phyloP scores from a whole-genome alignment of 2,113 vertebrate genomes.

The Corythornis cristatus region DNA sequence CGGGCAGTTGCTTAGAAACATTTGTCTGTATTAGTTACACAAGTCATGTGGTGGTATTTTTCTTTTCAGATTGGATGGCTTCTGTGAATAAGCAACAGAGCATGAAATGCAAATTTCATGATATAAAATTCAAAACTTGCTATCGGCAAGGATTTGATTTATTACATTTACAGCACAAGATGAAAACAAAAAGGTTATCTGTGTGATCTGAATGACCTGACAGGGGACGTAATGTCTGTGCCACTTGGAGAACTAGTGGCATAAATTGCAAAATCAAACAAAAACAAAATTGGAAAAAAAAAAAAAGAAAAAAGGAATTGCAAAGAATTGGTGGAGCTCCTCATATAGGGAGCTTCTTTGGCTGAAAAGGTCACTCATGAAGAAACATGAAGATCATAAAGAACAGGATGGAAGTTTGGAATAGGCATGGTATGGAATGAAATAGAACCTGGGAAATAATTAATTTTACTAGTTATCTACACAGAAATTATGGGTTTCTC shows the following conservation, averaged over 20 bases:
- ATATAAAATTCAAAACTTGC: slow-evolving; percentile 59
- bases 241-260: neutral
- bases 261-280: neutral
- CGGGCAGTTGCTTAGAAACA: slow-evolving; percentile 64
- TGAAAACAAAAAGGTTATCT: slow-evolving; percentile 68
- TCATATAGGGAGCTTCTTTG: neutral
- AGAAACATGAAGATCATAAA: neutral
- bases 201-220: slow-evolving; percentile 31
- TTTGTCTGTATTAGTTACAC: slow-evolving; percentile 65
- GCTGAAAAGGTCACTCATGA: neutral
- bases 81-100: slow-evolving; percentile 39
- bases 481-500: neutral
- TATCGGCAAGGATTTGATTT: slow-evolving; percentile 59
- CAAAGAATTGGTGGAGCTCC: neutral
- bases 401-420: neutral
- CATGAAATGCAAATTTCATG: slow-evolving; percentile 68
- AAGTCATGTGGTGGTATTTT: slow-evolving; percentile 41
- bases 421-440: neutral
- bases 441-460: neutral
- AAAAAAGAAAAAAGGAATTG: neutral
- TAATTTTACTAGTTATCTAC: neutral
- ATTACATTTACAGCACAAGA: slow-evolving; percentile 65
- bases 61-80: slow-evolving; percentile 43
- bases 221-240: neutral
- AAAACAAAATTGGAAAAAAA: no score